Percentiles rank a stretch among this genome's conserved stretches.
These are phyloP conservation scores for Tetropium fuscum DNA, from an alignment of 2,888 invertebrate species.

Conservation along the genomic window DNA sequence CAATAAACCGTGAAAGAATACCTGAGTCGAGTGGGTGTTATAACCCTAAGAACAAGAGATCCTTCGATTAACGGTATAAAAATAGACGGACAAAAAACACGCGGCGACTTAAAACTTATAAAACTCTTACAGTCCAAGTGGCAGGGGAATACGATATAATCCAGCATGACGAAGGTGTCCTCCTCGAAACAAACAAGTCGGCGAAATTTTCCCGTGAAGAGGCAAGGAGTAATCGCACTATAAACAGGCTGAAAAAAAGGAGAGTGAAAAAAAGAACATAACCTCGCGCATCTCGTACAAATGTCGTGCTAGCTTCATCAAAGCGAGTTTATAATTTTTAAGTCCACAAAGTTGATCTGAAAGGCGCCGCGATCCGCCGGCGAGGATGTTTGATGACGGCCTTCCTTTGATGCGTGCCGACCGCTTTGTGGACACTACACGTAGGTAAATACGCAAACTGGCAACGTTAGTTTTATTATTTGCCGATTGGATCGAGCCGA, in stretches of 20 bases:
- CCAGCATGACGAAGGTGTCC: not conserved
- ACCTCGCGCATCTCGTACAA: slow-evolving; percentile 37
- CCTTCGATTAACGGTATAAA: slow-evolving; percentile 5
- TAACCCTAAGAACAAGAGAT: no score
- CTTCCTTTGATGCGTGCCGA: slow-evolving; percentile 43
- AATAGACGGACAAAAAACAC: slow-evolving; percentile 2
- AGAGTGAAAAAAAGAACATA: slow-evolving; percentile 37
- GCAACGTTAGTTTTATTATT: slow-evolving; percentile 6
- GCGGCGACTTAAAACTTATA: not conserved
- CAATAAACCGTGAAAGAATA: no score
- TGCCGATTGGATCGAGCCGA: not conserved
- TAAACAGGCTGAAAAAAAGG: slow-evolving; percentile 26
- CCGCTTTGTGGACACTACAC: slow-evolving; percentile 21
- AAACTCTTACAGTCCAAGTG: not conserved
- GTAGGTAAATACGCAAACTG: slow-evolving; percentile 14
- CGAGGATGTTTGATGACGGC: slow-evolving; percentile 44
- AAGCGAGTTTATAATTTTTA: slow-evolving; percentile 55
- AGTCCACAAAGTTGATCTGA: slow-evolving; percentile 44
- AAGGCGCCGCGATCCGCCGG: slow-evolving; percentile 39
- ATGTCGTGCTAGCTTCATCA: slow-evolving; percentile 50
- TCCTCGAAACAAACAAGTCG: slow-evolving; percentile 11
- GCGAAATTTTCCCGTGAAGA: slow-evolving; percentile 1
- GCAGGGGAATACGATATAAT: not conserved
- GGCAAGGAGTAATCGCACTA: slow-evolving; percentile 15
- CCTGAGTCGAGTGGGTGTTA: no score